phyloP scores from a whole-genome alignment of 2,888 invertebrate species.

The Calephelis perditalis region DNA sequence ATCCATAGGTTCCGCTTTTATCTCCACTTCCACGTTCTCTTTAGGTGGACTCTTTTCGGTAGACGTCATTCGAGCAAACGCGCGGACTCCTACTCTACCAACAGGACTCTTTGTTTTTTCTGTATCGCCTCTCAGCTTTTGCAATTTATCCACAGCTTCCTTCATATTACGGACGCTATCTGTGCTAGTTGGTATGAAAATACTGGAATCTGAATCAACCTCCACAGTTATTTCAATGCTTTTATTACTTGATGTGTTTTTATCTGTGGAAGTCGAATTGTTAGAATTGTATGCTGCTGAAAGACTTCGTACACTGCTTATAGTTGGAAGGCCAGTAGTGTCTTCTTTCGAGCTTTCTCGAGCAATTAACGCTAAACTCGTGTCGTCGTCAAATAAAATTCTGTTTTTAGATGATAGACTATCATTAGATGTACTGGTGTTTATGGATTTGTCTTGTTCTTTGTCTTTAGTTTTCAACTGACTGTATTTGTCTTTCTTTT shows the following conservation, averaged over 20 bases:
- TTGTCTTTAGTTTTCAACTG: conserved; percentile 24
- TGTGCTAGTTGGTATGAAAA: conserved; percentile 51
- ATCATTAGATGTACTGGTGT: conserved; percentile 29
- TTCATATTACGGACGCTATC: conserved; percentile 47
- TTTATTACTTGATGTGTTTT: conserved; percentile 27
- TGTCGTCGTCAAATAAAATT: conserved; percentile 50
- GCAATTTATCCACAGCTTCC: conserved; percentile 48
- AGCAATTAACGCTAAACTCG: conserved; percentile 47
- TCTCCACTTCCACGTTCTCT: conserved; percentile 47
- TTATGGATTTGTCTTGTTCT: conserved; percentile 24
- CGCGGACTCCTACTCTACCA: conserved; percentile 60
- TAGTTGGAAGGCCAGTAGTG: conserved; percentile 47
- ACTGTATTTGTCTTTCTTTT: conserved; percentile 33
- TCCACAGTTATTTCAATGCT: conserved; percentile 43
- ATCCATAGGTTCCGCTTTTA: conserved; percentile 65
- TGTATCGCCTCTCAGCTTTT: conserved; percentile 41
- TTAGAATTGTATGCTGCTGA: conserved; percentile 37
- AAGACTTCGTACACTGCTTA: conserved; percentile 54
- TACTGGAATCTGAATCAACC: conserved; percentile 40
- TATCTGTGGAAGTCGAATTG: conserved; percentile 25
- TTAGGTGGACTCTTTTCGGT: conserved; percentile 30
- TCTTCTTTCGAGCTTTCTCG: conserved; percentile 35
- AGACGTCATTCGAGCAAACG: conserved; percentile 65
- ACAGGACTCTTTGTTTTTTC: conserved; percentile 39
- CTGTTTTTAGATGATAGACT: conserved; percentile 39